Conservation (phyloP, 1,140 invertebrate genomes). For the Sitophilus oryzae region DNA sequence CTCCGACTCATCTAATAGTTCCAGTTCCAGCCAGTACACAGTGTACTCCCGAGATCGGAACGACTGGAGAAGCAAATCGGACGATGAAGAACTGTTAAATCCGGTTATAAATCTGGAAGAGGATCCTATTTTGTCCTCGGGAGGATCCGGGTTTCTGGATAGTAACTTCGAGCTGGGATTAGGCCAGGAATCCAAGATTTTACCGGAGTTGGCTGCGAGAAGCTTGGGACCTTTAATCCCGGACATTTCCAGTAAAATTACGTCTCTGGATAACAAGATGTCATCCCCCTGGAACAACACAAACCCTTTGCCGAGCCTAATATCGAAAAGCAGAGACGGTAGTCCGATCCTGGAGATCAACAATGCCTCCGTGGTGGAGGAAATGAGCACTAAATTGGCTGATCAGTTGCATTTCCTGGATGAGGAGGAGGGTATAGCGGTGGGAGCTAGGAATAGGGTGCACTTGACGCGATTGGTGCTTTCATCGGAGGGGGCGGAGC, state of each 20-base stretch:
- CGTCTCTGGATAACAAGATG: no score
- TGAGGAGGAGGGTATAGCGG: constrained; percentile 19
- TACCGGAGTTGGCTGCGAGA: background rate
- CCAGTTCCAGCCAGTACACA: background rate
- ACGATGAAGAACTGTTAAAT: no score
- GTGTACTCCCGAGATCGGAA: constrained; percentile 1
- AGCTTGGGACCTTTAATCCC: constrained; percentile 3
- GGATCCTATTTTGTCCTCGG: no score
- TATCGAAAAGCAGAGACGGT: constrained; percentile 13
- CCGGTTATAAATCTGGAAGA: no score
- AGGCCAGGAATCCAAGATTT: no score
- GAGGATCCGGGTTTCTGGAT: no score
- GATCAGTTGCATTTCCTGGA: constrained; percentile 22
- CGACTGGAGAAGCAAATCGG: no score
- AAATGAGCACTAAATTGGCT: constrained; percentile 18
- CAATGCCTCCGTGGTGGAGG: constrained; percentile 8
- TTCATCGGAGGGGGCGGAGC: constrained; percentile 28
- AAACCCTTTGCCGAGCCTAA: constrained; percentile 11
- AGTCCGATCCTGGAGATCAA: constrained; percentile 13
- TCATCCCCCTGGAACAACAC: no score
- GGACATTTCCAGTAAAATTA: constrained; percentile 2
- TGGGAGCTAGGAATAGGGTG: constrained; percentile 29
- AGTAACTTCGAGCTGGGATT: no score
- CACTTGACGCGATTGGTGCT: constrained; percentile 34
- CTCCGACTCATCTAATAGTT: constrained; percentile 8